Conservation (phyloP, 2,888 invertebrate genomes). For the Heliconius aoede region DNA sequence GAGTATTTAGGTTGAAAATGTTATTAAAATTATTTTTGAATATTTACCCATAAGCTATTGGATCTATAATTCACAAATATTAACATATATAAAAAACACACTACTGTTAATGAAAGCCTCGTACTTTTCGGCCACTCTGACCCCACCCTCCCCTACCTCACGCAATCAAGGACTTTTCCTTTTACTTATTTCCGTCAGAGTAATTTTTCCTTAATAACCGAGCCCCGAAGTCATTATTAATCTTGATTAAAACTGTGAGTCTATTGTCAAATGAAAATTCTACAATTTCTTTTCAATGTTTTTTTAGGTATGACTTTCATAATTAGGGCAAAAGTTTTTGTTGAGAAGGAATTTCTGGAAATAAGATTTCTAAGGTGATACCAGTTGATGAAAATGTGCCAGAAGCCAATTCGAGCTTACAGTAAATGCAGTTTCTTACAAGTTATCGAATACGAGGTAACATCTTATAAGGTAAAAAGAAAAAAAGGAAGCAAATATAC, state of each 20-base stretch:
- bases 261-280: constrained; percentile 19
- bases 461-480: too few relatives aligned
- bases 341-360: background rate
- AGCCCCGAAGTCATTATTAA: constrained; percentile 30
- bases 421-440: too few relatives aligned
- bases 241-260: constrained; percentile 28
- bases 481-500: background rate
- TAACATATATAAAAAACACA: constrained; percentile 3
- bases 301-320: background rate
- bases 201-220: constrained; percentile 37
- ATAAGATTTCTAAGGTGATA: background rate
- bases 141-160: constrained; percentile 45
- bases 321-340: background rate
- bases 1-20: too few relatives aligned
- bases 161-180: constrained; percentile 48
- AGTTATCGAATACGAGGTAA: too few relatives aligned
- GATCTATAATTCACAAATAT: background rate
- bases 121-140: constrained; percentile 46
- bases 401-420: too few relatives aligned
- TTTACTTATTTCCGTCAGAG: constrained; percentile 42
- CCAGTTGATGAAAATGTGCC: background rate
- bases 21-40: too few relatives aligned
- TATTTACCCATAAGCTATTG: background rate
- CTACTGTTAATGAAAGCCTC: constrained; percentile 46
- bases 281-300: background rate